Evolutionary conservation across 2,113 vertebrate species (phyloP), one percentile per base, ranked within the genome.

Genomic region (Scomber japonicus): DNA sequence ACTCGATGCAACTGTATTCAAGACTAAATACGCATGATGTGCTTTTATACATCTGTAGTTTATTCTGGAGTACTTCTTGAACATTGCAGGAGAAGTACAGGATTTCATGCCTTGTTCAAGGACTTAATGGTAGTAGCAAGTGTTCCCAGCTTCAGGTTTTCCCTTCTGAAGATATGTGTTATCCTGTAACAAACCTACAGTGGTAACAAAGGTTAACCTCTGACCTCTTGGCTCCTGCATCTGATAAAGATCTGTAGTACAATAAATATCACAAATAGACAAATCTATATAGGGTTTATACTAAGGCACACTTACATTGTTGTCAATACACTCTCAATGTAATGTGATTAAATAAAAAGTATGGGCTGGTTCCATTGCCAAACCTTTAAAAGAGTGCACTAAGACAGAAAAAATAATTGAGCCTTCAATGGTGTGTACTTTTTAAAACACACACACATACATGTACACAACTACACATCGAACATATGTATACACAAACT

Each of bases 1-100:
- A 5, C 7, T 7, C 1, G 27, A 2, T 64, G 55, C 35, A 27
- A 27, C 24, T 27, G 1, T 27, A 27, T 27, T 5, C 14, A 59
- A 50, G 4, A 1, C 13, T 24, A 4, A 21, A 5, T 8, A 3
- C 0, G 62, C 3, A 15, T 9, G n/a, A 24, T 0, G 27, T 1
- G 19, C 17, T n/a, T 40, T 9, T 10, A 10, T 27, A 49, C 24
- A 40, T 6, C 4, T 9, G 56, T 24, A 6, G 40, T 40, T 9
- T 1, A 40, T 40, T 9, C 35, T 27, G 24, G 24, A 27, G 24
- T 27, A 27, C 24, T 27, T 27, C 3, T 27, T 27, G 24, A 27
- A 27, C 24, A 27, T 27, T 27, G 24, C 24, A 27, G 24, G 24
- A 27, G 3, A 27, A 27, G 24, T 27, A 27, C 24, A 27, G 24